A percentile compares a stretch with the other conserved stretches of the same genome.
Evolutionary conservation across 2,888 invertebrate genomes (phyloP).

Genomic region (Chorisops tibialis): DNA sequence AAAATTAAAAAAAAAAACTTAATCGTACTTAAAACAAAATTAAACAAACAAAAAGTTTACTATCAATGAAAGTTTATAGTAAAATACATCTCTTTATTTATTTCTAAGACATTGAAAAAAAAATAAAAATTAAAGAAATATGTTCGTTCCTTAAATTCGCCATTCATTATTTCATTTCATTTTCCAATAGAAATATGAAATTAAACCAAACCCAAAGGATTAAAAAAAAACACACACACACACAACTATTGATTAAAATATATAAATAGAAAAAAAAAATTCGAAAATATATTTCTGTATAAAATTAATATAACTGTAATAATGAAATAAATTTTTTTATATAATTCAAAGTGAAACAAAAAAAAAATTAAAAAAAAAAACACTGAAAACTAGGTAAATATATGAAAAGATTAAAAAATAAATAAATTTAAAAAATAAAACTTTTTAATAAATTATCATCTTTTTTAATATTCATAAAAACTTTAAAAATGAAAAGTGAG

Average conservation of each 20-base stretch:
- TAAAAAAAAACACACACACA: conserved; percentile 6
- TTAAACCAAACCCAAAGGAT: background rate
- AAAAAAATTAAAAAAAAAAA: conserved; percentile 2
- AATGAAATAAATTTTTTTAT: conserved; percentile 23
- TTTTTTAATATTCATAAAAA: conserved; percentile 13
- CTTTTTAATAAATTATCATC: conserved; percentile 19
- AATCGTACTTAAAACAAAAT: conserved; percentile 10
- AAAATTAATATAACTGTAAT: conserved; percentile 21
- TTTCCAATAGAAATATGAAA: conserved; percentile 1
- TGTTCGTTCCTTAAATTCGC: conserved; percentile 3
- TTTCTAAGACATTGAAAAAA: too few relatives aligned
- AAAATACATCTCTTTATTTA: too few relatives aligned
- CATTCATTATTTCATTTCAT: conserved; percentile 3
- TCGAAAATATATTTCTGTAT: conserved; percentile 19
- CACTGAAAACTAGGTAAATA: conserved; percentile 24
- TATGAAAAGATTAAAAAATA: conserved; percentile 17
- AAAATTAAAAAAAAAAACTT: conserved; percentile 19
- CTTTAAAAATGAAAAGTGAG: conserved; percentile 6
- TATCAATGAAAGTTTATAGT: background rate
- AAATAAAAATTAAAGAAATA: too few relatives aligned
- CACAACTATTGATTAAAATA: conserved; percentile 14
- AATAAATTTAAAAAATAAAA: conserved; percentile 14
- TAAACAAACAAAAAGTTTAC: background rate
- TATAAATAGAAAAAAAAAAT: background rate
- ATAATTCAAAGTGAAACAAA: conserved; percentile 16